Base-by-base conservation (phyloP, 2,797 vertebrate species). In the Sparus aurata region DNA sequence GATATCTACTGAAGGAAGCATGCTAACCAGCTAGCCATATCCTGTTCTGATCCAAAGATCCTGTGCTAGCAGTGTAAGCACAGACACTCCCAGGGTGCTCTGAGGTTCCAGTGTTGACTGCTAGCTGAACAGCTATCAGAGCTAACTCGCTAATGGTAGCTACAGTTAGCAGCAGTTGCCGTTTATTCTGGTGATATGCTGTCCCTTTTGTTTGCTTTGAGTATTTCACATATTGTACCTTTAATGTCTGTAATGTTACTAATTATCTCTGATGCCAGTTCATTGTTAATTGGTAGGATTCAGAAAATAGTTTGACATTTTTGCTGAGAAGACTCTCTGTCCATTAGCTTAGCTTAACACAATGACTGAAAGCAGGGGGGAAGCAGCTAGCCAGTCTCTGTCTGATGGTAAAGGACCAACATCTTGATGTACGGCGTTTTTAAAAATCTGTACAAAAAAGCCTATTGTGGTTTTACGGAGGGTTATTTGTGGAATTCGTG, bases 211-310 rank as follows among this genome's bases (percentile, higher is more conserved):
- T 38, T 38, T 11, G 10, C 38, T 38, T 38, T 11, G 38, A 38
- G 10, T 38, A 11, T 11, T 38, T 38, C 7, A 38, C 38, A 38
- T 38, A 38, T 11, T 46, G 45, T 15, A 16, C 45, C 27, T 53
- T 50, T 52, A 25, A 45, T 61, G 30, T 57, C 22, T 64, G 4
- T 6, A 16, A 6, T 46, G 16, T 46, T 27, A 55, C 47, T 25
- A 17, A 41, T 50, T n/a, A 52, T 52, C 38, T 62, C 54, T 3
- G 2, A 20, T 54, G 49, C 0, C 69, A 76, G 55, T 47, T 55
- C 47, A 49, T 69, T n/a, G 23, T 53, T 68, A 38, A 57, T 57
- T 30, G 5, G n/a, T 57, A 63, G 22, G 16, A 55, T 73, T 62
- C 22, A 49, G 50, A 16, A 10, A 45, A 16, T 12, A 34, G 34